Evolutionary conservation across 2,888 invertebrate genomes (phyloP).

Genomic region (Ashinkailepas kermadecensis): DNA sequence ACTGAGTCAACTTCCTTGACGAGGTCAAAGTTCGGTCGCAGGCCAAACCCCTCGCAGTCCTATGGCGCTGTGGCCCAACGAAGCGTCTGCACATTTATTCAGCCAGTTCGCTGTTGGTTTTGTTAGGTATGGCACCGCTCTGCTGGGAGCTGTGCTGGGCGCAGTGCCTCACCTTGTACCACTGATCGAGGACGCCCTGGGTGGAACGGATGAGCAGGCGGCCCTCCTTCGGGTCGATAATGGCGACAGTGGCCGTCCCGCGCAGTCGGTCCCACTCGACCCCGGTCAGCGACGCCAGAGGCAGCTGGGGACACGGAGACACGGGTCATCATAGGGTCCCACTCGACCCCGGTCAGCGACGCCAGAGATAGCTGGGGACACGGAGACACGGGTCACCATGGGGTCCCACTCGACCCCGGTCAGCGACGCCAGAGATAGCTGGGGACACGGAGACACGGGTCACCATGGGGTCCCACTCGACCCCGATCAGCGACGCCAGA

Average conservation of each 20-base stretch:
- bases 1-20: not conserved
- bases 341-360: not conserved
- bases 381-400: too few relatives aligned
- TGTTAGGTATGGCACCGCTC: too few relatives aligned
- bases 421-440: not conserved
- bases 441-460: not conserved
- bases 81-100: too few relatives aligned
- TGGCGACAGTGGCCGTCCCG: not conserved
- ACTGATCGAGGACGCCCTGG: not conserved
- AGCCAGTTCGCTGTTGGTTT: too few relatives aligned
- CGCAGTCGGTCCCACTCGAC: slow-evolving; percentile 11
- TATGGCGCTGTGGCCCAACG: too few relatives aligned
- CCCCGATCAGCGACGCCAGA: not conserved
- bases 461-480: slow-evolving; percentile 19
- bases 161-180: not conserved
- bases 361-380: not conserved
- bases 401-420: slow-evolving; percentile 1
- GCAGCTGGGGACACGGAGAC: not conserved
- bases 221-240: slow-evolving; percentile 8
- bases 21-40: not conserved
- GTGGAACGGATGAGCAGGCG: slow-evolving; percentile 10
- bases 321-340: not conserved
- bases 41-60: too few relatives aligned
- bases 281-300: not conserved
- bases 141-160: too few relatives aligned